phyloP scores from a whole-genome alignment of 2,113 vertebrate genomes.

The Antechinus flavipes region DNA sequence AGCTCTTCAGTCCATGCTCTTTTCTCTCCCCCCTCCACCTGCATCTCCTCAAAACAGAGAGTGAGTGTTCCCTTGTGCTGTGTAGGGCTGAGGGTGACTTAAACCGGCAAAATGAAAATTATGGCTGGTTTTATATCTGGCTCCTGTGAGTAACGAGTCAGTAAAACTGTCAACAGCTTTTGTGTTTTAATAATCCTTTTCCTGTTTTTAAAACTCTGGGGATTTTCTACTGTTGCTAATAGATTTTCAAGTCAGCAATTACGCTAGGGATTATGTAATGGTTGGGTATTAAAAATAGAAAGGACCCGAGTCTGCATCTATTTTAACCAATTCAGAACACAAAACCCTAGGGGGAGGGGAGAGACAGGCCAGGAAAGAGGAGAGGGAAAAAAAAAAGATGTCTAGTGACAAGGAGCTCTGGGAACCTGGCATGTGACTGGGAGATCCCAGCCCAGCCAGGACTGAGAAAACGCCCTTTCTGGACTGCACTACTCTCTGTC shows the following conservation, averaged over 20 bases:
- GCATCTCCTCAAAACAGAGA: not conserved
- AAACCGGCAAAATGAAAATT: slow-evolving; percentile 59
- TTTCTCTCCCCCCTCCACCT: slow-evolving; percentile 44
- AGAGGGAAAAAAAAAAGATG: not conserved
- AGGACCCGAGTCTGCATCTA: slow-evolving; percentile 72
- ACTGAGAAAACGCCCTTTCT: slow-evolving; percentile 12
- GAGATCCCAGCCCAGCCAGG: not conserved
- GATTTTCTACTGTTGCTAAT: slow-evolving; percentile 74
- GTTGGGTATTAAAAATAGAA: slow-evolving; percentile 77
- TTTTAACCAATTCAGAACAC: slow-evolving; percentile 76
- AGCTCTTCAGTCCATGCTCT: not conserved
- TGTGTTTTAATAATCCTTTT: slow-evolving; percentile 76
- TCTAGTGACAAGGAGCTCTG: slow-evolving; percentile 44
- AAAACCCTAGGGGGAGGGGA: slow-evolving; percentile 25
- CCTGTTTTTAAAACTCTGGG: slow-evolving; percentile 73
- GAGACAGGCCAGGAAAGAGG: not conserved
- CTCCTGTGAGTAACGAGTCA: slow-evolving; percentile 42
- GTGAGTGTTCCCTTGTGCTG: slow-evolving; percentile 24
- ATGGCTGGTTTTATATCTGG: slow-evolving; percentile 41
- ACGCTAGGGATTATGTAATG: slow-evolving; percentile 74
- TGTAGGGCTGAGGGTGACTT: slow-evolving; percentile 56
- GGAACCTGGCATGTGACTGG: slow-evolving; percentile 26
- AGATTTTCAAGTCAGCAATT: slow-evolving; percentile 79
- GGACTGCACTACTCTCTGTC: not conserved
- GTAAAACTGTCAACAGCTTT: slow-evolving; percentile 65